Base-by-base conservation (phyloP, 2,888 invertebrate species). In the Oscheius sp. region DNA sequence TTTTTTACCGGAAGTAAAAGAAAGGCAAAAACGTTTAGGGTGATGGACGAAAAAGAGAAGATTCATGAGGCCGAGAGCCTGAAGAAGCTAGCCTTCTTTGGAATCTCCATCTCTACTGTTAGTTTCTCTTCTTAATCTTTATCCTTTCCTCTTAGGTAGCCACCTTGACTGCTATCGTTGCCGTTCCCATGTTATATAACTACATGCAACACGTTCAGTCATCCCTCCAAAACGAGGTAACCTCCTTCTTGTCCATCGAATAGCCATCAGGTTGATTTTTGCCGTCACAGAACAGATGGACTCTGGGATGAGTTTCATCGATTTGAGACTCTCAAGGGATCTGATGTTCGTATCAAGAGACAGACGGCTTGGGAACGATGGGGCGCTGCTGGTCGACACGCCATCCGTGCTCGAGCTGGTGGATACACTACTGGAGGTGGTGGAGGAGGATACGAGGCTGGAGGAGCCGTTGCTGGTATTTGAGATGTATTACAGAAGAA, bases 141-240 rank as follows among this genome's bases (percentile, higher is more conserved):
- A 3, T 20, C 4, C 22, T 12, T 24, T 24, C 47, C 24, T 32
- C 68, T 45, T 75, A 80, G 17, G 77, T 85, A 30, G 83, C 85
- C 65, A 82, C 82, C 28, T 63, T 84, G 32, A 80, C 82, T 8
- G 83, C 83, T 54, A 81, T 82, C 67, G 73, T 85, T 24, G 77
- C 80, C 56, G 75, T 85, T 38, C 85, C 85, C n/a, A 82, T 85
- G 81, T 74, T 85, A 36, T 85, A 84, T 79, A 83, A 78, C 69
- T 85, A 85, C 78, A 80, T 84, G 73, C 83, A 83, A 54, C 77
- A 79, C 67, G 82, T 85, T 20, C 84, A 84, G 68, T 77, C 81
- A 5, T 74, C 81, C 6, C 80, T 85, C 50, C 81, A 82, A 63
- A 80, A 77, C 26, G 83, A 83, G 73, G 54, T 54, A 33, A 28